A percentile compares a stretch with the other conserved stretches of the same genome.
Evolutionary conservation across 1,140 invertebrate genomes (phyloP).

Genomic region (Trypoxylus dichotomus): DNA sequence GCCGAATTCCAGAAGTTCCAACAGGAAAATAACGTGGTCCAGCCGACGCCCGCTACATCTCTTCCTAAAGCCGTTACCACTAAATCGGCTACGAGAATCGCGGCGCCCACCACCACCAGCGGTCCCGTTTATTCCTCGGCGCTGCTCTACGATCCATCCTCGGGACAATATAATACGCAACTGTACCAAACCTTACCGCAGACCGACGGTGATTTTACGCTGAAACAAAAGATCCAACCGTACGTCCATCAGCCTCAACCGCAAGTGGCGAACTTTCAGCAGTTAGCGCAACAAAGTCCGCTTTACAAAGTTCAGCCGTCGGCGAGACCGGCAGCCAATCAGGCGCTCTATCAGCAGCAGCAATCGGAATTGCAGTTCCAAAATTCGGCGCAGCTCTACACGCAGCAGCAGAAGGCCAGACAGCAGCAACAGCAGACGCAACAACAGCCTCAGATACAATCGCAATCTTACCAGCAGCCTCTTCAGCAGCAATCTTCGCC

Average conservation of each 20-base stretch:
- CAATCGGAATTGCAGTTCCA: slow-evolving; percentile 67
- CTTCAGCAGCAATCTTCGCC: slow-evolving; percentile 54
- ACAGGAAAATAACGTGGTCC: slow-evolving; percentile 67
- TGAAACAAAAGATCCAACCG: slow-evolving; percentile 74
- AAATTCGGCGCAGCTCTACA: slow-evolving; percentile 73
- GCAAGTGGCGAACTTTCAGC: slow-evolving; percentile 51
- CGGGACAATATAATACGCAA: slow-evolving; percentile 78
- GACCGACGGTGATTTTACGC: slow-evolving; percentile 67
- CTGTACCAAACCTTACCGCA: slow-evolving; percentile 76
- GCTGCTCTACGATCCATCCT: slow-evolving; percentile 74
- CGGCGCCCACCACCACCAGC: slow-evolving; percentile 45
- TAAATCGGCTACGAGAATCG: slow-evolving; percentile 52
- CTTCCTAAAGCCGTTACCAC: slow-evolving; percentile 46
- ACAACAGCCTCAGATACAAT: slow-evolving; percentile 53
- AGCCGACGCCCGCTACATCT: slow-evolving; percentile 52
- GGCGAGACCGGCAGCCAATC: slow-evolving; percentile 52
- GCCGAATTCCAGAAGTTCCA: slow-evolving; percentile 77
- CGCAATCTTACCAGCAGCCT: slow-evolving; percentile 47
- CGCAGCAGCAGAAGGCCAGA: slow-evolving; percentile 66
- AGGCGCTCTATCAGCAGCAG: slow-evolving; percentile 71
- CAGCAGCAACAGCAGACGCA: slow-evolving; percentile 53
- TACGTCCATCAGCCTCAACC: slow-evolving; percentile 66
- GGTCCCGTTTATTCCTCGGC: slow-evolving; percentile 70
- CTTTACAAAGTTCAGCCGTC: slow-evolving; percentile 50
- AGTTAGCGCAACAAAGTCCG: slow-evolving; percentile 52